Conservation (phyloP, 2,888 invertebrate genomes). For the Hetaerina titia region DNA sequence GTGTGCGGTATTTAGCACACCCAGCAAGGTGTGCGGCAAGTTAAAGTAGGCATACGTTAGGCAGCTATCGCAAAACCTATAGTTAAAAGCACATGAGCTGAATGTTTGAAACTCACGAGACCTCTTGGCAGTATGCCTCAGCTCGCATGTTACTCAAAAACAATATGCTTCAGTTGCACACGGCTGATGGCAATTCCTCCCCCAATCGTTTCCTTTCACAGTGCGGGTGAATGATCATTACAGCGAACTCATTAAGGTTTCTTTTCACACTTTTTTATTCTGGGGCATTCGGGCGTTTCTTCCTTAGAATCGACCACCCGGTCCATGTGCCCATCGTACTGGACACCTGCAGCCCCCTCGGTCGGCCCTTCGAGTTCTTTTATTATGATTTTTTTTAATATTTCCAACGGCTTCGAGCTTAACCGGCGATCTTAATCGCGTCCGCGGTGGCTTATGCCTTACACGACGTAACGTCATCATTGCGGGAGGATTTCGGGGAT, state of each 20-base stretch:
- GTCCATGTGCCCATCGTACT: background rate
- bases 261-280: background rate
- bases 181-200: background rate
- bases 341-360: background rate
- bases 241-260: background rate
- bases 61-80: too few relatives aligned
- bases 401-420: background rate
- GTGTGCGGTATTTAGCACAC: too few relatives aligned
- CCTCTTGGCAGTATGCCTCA: too few relatives aligned
- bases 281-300: background rate
- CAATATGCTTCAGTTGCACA: too few relatives aligned
- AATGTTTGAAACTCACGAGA: too few relatives aligned
- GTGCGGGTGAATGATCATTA: background rate
- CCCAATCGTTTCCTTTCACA: background rate
- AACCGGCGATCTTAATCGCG: constrained; percentile 7
- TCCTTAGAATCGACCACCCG: background rate
- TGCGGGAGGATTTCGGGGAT: background rate
- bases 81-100: too few relatives aligned
- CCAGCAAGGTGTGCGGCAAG: too few relatives aligned
- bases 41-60: too few relatives aligned
- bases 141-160: too few relatives aligned
- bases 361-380: background rate
- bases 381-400: background rate
- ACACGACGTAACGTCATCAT: background rate
- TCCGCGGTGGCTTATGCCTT: background rate